Conservation (phyloP, 2,797 vertebrate genomes). For the Spinus olivaceus region DNA sequence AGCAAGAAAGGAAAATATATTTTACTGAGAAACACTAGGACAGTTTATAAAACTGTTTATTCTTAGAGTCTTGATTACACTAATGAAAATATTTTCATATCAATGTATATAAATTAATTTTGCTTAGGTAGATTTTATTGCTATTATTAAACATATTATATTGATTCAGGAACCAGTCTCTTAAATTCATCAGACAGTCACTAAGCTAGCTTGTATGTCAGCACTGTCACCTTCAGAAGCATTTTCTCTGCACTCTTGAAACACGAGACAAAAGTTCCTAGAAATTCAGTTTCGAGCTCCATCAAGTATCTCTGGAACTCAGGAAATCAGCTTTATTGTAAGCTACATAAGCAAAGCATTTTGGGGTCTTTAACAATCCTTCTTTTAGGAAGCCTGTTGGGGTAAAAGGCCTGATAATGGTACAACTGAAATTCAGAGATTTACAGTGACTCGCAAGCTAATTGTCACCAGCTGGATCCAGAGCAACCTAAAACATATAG, state of each 20-base stretch:
- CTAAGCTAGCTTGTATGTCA: not conserved
- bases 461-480: not conserved
- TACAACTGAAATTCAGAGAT: not conserved
- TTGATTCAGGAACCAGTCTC: not conserved
- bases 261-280: not conserved
- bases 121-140: not conserved
- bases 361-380: not conserved
- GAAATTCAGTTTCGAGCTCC: not conserved
- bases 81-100: not conserved
- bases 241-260: not conserved
- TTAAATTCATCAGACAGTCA: not conserved
- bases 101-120: not conserved
- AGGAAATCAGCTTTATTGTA: not conserved
- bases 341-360: not conserved
- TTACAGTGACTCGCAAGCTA: not conserved
- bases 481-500: not conserved
- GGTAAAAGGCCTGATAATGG: not conserved
- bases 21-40: not conserved
- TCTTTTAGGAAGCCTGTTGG: not conserved
- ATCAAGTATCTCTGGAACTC: not conserved
- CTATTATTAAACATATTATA: not conserved
- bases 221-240: not conserved
- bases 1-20: not conserved
- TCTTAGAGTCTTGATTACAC: not conserved
- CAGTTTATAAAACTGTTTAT: not conserved